A percentile compares a stretch with the other conserved stretches of the same genome.
phyloP scores from a whole-genome alignment of 2,113 vertebrate species.

The Otocyon megalotis region DNA sequence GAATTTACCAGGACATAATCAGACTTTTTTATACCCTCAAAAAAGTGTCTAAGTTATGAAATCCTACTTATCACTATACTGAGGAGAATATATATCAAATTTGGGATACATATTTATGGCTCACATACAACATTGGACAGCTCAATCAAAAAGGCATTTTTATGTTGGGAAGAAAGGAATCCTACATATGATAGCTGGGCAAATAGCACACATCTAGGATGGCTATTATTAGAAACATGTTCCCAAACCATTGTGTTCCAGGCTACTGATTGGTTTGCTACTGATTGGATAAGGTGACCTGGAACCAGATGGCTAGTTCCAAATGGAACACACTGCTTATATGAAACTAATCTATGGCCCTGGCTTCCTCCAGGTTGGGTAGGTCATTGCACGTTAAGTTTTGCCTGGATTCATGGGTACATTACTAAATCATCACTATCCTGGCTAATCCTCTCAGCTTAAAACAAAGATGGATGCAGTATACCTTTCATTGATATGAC shows the following conservation, averaged over 20 bases:
- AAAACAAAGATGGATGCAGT: not conserved
- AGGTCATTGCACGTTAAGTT: not conserved
- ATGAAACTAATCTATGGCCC: not conserved
- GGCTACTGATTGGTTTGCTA: not conserved
- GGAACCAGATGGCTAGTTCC: not conserved
- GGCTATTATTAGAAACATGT: not conserved
- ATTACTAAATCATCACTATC: not conserved
- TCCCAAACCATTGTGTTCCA: not conserved
- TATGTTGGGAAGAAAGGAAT: not conserved
- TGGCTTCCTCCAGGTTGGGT: not conserved
- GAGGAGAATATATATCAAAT: not conserved
- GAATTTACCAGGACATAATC: not conserved
- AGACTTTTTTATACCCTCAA: not conserved
- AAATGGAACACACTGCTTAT: not conserved
- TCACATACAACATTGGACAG: not conserved
- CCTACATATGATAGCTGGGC: not conserved
- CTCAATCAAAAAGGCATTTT: not conserved
- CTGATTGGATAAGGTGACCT: not conserved
- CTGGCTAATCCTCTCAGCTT: not conserved
- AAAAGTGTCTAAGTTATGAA: not conserved
- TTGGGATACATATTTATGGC: not conserved
- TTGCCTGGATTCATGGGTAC: not conserved
- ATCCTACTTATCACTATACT: not conserved
- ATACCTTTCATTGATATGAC: not conserved
- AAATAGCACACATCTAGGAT: not conserved